Conservation (phyloP, 1,140 invertebrate genomes). For the Tetranychus cinnabarinus region DNA sequence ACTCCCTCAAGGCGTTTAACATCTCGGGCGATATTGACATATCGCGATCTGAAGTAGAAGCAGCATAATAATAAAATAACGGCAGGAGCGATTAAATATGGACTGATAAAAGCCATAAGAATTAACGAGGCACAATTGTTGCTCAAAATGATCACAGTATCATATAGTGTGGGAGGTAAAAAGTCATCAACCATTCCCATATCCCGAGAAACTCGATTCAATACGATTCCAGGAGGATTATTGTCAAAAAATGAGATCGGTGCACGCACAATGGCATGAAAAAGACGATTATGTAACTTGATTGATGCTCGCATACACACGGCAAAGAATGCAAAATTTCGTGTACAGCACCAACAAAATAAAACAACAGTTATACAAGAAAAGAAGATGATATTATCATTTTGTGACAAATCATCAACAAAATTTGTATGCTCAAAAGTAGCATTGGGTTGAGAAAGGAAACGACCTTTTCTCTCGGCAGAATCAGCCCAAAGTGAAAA, state of each 20-base stretch:
- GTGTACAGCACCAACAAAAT: neutral
- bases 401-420: constrained; percentile 21
- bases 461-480: neutral
- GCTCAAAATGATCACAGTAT: constrained; percentile 19
- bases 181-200: constrained; percentile 62
- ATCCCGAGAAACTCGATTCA: constrained; percentile 66
- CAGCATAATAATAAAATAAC: constrained; percentile 42
- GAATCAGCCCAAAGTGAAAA: neutral
- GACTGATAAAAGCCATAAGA: constrained; percentile 45
- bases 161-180: constrained; percentile 40
- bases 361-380: neutral
- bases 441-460: neutral
- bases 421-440: constrained; percentile 24
- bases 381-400: neutral
- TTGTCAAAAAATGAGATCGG: constrained; percentile 70
- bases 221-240: constrained; percentile 41
- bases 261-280: constrained; percentile 45
- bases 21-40: constrained; percentile 54
- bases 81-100: constrained; percentile 44
- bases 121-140: neutral
- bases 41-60: constrained; percentile 44
- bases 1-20: constrained; percentile 33
- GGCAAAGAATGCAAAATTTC: constrained; percentile 17
- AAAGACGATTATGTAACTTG: constrained; percentile 56
- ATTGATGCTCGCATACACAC: constrained; percentile 46